These are phyloP conservation scores for Plebejus argus DNA, from an alignment of 2,888 invertebrate species.

Conservation along the genomic window DNA sequence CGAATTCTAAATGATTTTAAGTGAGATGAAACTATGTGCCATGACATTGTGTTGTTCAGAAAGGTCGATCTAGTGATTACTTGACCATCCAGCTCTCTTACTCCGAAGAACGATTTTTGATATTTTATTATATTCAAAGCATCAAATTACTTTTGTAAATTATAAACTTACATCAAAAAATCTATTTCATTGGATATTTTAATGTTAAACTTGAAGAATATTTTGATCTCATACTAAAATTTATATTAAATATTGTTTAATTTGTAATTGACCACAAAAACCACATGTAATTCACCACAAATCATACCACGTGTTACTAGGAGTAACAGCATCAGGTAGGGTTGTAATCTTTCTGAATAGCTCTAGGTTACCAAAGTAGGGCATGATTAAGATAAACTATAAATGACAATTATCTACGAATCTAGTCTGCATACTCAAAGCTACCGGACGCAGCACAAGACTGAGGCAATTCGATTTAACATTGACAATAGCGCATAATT, in stretches of 20 bases:
- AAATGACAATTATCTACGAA: slow-evolving; percentile 61
- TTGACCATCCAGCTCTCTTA: neutral
- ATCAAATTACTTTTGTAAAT: neutral
- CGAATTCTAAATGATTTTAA: slow-evolving; percentile 55
- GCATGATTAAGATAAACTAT: slow-evolving; percentile 54
- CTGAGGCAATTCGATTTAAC: slow-evolving; percentile 52
- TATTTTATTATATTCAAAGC: neutral
- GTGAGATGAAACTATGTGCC: slow-evolving; percentile 61
- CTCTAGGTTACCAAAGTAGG: slow-evolving; percentile 70
- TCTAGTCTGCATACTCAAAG: slow-evolving; percentile 67
- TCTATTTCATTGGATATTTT: neutral
- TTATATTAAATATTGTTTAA: neutral
- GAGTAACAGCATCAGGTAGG: neutral
- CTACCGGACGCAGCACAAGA: slow-evolving; percentile 58
- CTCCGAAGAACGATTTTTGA: neutral
- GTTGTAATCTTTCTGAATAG: slow-evolving; percentile 48
- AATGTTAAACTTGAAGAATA: slow-evolving; percentile 15
- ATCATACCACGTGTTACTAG: neutral
- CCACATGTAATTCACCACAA: neutral
- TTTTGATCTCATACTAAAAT: slow-evolving; percentile 26
- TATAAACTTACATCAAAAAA: no score
- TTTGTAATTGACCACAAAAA: neutral
- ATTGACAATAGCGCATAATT: slow-evolving; percentile 50
- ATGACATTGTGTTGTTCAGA: slow-evolving; percentile 58
- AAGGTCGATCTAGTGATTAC: slow-evolving; percentile 44